A percentile compares a stretch with the other conserved stretches of the same genome.
Evolutionary conservation across 2,113 vertebrate genomes (phyloP).

Genomic region (Pithys albifrons): DNA sequence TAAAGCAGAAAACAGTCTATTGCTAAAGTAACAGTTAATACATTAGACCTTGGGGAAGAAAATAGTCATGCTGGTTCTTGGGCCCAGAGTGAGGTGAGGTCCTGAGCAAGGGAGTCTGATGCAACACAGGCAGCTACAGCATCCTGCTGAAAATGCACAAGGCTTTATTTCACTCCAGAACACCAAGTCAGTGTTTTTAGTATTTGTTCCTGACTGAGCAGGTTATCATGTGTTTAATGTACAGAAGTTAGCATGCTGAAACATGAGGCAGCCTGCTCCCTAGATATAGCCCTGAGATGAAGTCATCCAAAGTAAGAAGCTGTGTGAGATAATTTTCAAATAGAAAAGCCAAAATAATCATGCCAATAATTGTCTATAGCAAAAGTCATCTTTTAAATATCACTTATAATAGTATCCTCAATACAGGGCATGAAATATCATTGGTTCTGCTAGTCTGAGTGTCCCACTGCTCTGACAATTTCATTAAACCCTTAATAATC

Average conservation of each 20-base stretch:
- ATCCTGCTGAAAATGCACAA: neutral
- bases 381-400: neutral
- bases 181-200: neutral
- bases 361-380: neutral
- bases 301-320: neutral
- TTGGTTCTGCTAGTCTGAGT: neutral
- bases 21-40: neutral
- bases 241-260: neutral
- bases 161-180: neutral
- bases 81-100: neutral
- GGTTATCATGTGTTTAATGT: neutral
- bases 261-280: neutral
- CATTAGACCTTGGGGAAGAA: neutral
- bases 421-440: neutral
- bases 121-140: neutral
- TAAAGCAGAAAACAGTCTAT: neutral
- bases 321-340: neutral
- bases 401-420: neutral
- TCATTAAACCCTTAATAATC: slow-evolving; percentile 31
- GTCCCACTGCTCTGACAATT: slow-evolving; percentile 8
- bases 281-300: neutral
- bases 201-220: neutral
- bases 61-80: neutral
- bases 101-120: neutral
- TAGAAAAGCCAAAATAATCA: neutral